Conservation (phyloP, 2,888 invertebrate genomes). For the Abrostola triplasia region DNA sequence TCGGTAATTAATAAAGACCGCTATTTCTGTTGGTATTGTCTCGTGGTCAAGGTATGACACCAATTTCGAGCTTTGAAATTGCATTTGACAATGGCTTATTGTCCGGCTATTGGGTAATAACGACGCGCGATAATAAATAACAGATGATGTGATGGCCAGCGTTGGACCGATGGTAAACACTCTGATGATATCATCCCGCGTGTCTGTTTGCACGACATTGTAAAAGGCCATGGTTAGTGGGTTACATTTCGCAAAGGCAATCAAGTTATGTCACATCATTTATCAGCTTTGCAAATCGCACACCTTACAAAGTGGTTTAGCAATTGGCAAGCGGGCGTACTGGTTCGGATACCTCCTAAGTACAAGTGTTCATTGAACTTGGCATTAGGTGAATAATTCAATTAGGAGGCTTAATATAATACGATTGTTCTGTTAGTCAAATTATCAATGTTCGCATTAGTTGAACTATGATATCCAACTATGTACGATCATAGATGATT, state of each 20-base stretch:
- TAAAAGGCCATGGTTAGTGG: slow-evolving; percentile 62
- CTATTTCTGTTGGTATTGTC: slow-evolving; percentile 48
- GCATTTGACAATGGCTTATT: slow-evolving; percentile 52
- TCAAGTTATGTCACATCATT: slow-evolving; percentile 54
- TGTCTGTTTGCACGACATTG: slow-evolving; percentile 58
- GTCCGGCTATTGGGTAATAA: slow-evolving; percentile 39
- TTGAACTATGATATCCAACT: slow-evolving; percentile 11
- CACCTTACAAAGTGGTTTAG: slow-evolving; percentile 25
- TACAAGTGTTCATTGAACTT: slow-evolving; percentile 54
- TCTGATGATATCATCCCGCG: slow-evolving; percentile 73
- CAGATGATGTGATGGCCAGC: slow-evolving; percentile 64
- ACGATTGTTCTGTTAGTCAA: slow-evolving; percentile 46
- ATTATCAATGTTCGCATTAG: slow-evolving; percentile 28
- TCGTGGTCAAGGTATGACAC: slow-evolving; percentile 40
- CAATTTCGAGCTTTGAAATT: slow-evolving; percentile 45
- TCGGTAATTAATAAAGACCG: slow-evolving; percentile 41
- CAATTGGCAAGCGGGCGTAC: slow-evolving; percentile 19
- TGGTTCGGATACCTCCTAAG: slow-evolving; percentile 38
- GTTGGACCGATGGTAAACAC: slow-evolving; percentile 60
- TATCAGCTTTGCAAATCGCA: slow-evolving; percentile 45
- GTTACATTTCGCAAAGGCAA: slow-evolving; percentile 66
- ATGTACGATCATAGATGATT: slow-evolving; percentile 23
- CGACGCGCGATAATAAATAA: slow-evolving; percentile 53
- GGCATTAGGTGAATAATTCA: slow-evolving; percentile 51
- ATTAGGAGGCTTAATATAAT: slow-evolving; percentile 53